These are phyloP conservation scores for Phoebastria nigripes DNA, from an alignment of 2,797 vertebrate species.

Conservation along the genomic window DNA sequence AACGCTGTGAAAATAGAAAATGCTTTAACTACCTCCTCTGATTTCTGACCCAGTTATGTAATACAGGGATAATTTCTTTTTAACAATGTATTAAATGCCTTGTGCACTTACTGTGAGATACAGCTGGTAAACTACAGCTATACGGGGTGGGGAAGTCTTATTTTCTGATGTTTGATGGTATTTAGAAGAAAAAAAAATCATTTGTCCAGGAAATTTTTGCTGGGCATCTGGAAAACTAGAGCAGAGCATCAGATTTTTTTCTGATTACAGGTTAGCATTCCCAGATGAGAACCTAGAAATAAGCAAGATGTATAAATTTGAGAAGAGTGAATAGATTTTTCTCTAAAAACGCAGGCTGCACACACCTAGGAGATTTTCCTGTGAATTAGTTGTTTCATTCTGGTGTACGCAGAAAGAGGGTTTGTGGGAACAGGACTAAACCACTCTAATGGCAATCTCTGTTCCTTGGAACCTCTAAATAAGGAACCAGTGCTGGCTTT, in stretches of 20 bases:
- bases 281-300: neutral
- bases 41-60: slow-evolving; percentile 19
- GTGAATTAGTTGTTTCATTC: neutral
- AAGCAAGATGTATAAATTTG: neutral
- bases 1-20: neutral
- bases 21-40: neutral
- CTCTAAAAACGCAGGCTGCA: neutral
- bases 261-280: neutral
- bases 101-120: neutral
- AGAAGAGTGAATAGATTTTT: neutral
- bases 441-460: neutral
- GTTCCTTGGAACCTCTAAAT: neutral
- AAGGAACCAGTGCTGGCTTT: neutral
- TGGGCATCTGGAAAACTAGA: neutral
- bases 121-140: neutral
- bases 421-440: neutral
- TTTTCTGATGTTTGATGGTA: neutral
- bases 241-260: neutral
- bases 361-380: neutral
- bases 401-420: neutral
- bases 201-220: neutral
- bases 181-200: neutral
- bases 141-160: neutral
- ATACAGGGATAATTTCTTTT: neutral
- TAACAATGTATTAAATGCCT: neutral